Evolutionary conservation across 2,113 vertebrate species (phyloP).

Genomic region (Anser cygnoides): DNA sequence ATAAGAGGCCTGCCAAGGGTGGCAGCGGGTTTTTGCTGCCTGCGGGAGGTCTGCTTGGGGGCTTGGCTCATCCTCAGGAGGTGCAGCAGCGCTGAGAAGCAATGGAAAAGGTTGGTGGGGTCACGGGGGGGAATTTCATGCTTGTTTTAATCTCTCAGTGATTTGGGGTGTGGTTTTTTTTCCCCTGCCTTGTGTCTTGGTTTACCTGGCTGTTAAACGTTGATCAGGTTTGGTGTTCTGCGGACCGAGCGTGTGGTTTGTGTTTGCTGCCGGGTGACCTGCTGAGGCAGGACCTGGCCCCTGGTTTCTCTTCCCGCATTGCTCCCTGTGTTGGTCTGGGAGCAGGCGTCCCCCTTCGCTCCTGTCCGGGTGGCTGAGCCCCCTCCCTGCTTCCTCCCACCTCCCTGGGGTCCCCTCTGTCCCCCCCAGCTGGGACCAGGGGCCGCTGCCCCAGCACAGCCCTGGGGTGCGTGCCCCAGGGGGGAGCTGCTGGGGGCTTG

Average conservation of each 20-base stretch:
- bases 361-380: accelerated
- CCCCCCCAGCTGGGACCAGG: not conserved
- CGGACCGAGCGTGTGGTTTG: accelerated
- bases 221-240: accelerated
- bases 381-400: not conserved
- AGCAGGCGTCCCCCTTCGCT: not conserved
- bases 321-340: accelerated
- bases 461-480: accelerated
- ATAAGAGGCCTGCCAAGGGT: not conserved
- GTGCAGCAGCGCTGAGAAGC: accelerated
- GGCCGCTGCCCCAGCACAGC: not conserved
- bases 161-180: no score
- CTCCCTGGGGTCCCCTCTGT: not conserved
- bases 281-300: not conserved
- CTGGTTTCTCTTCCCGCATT: no score
- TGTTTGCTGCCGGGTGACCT: not conserved
- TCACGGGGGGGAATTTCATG: accelerated
- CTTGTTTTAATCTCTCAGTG: not conserved
- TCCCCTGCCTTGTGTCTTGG: not conserved
- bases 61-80: accelerated
- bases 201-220: not conserved
- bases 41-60: accelerated
- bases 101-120: not conserved
- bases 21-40: accelerated
- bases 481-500: not conserved